These are phyloP conservation scores for Cricetomys ansorgei DNA, from an alignment of 2,113 vertebrate species.

Conservation along the genomic window DNA sequence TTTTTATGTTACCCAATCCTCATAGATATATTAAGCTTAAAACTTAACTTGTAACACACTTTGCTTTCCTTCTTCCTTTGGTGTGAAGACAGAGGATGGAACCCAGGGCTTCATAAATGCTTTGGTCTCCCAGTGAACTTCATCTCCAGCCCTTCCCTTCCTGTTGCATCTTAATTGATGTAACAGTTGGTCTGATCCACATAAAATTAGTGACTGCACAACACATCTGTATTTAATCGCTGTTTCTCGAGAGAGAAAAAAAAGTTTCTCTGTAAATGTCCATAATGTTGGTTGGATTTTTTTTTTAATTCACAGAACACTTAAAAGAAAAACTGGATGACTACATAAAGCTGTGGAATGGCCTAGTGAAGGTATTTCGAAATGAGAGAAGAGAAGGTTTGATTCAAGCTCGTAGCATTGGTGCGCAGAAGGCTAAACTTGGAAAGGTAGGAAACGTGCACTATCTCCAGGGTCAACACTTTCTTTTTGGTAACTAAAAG, in stretches of 20 bases:
- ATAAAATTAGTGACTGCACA: neutral
- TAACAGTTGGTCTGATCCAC: neutral
- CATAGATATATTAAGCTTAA: slow-evolving; percentile 14
- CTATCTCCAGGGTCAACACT: neutral
- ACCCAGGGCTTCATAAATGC: neutral
- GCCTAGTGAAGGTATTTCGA: slow-evolving; percentile 96
- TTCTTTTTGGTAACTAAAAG: neutral
- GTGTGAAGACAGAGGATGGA: neutral
- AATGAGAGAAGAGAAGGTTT: slow-evolving; percentile 98
- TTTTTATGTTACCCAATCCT: slow-evolving; percentile 17
- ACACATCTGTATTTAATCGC: neutral
- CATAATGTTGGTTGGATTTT: slow-evolving; percentile 44
- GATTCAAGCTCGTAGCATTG: slow-evolving; percentile 98
- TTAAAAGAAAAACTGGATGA: slow-evolving; percentile 95
- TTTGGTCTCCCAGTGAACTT: neutral
- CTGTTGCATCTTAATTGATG: neutral
- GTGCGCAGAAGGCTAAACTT: slow-evolving; percentile 94
- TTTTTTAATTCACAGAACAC: slow-evolving; percentile 88
- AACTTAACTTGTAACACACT: neutral
- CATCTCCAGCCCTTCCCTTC: neutral
- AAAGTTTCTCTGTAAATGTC: slow-evolving; percentile 35
- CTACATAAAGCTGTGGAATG: slow-evolving; percentile 98
- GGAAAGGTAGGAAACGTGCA: slow-evolving; percentile 91
- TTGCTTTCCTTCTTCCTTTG: neutral
- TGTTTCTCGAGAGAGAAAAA: slow-evolving; percentile 25